Evolutionary conservation across 2,888 invertebrate species (phyloP), one percentile per base, ranked within the genome.

Genomic region (Dermolepida albohirtum): DNA sequence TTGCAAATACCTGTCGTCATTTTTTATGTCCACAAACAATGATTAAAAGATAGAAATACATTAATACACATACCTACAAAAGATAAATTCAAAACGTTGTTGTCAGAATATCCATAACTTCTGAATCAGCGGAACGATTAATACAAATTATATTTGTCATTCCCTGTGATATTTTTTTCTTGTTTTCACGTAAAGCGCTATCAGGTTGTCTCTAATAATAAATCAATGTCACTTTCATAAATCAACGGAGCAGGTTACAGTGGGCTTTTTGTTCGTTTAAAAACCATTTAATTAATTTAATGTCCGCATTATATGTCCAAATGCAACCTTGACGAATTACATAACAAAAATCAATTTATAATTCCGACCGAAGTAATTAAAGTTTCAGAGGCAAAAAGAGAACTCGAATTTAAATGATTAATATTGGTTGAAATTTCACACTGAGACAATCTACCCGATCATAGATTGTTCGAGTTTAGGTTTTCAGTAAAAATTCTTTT

Each of bases 321-420:
- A n/a, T 43, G 44, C 59, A 44, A 44, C 59, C 59, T 59, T 59
- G 59, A 59, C 59, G 59, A 59, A 59, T 59, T 29, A 44, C 29
- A 12, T 59, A 59, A 59, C 59, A 59, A 47, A 59, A 59, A 59
- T 59, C 59, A 44, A 59, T 59, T 47, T 59, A 59, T 59, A 59
- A 59, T 59, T 27, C 29, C 11, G 14, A 8, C n/a, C 44, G 17
- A 47, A 40, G 59, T 59, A 59, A 47, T 59, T 59, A 44, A 59
- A 29, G 29, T 59, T 59, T 44, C 27, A 44, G 29, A 2, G 8
- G 34, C 59, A 44, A 59, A 44, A 59, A 44, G 44, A 17, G 40
- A 17, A 41, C 17, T 39, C 17, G 29, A 17, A 54, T 54, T 40
- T 54, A 39, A 14, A 12, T 41, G n/a, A 54, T 54, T 54, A 54